Evolutionary conservation across 2,113 vertebrate species (phyloP), one percentile per base, ranked within the genome.

Genomic region (Dasyurus viverrinus): DNA sequence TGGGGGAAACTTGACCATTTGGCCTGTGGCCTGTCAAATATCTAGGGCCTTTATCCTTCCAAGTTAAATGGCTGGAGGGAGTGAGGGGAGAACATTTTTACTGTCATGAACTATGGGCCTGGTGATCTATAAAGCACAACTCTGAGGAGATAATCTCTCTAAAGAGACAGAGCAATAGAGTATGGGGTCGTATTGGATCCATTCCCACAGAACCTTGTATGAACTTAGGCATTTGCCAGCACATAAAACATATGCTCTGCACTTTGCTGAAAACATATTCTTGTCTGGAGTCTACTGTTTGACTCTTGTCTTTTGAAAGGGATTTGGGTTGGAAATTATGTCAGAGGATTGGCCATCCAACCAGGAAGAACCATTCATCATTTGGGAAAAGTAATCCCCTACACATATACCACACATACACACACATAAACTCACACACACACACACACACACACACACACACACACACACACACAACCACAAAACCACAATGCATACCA

Each of bases 61-160:
- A 68, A 68, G 36, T 42, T 76, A 36, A 12, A 42, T 76, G 68
- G 68, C 16, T 42, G 14, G 5, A 8, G 12, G 30, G 36, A 54
- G 9, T 52, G 50, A 52, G 50, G 90, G 53, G 52, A 47, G 30
- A 52, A 93, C 16, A 1, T 25, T 92, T 2, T 52, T 52, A 48
- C 36, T 42, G 3, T 16, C 36, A 46, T 16, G 8, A 52, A 8
- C 11, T 27, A 16, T 8, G 48, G 46, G 1, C 22, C 7, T 5
- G 22, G 90, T 0, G 0, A 22, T 2, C 2, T 54, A 8, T 36
- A 25, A 25, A 90, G n/a, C 25, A 26, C 48, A 42, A 0, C 76
- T 54, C 89, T 0, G 36, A 48, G 90, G 48, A 8, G 1, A 24
- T 90, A 53, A 53, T 89, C 93, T 76, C 93, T 76, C 53, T 1